phyloP scores from a whole-genome alignment of 2,113 vertebrate species.

The Podarcis muralis region DNA sequence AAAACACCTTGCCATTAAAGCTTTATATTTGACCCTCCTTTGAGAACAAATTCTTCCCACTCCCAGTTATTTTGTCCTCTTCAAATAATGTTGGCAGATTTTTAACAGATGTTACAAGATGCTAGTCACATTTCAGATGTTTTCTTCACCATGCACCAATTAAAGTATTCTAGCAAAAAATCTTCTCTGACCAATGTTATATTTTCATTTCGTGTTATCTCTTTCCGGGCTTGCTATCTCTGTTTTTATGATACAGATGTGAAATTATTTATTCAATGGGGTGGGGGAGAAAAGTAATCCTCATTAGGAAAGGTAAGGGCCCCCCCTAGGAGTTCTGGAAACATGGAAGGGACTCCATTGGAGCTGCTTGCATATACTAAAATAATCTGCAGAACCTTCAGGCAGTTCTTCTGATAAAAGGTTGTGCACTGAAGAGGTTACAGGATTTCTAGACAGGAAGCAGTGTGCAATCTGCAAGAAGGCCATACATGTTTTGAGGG shows the following conservation, averaged over 20 bases:
- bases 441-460: background rate
- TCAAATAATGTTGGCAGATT: background rate
- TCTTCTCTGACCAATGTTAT: conserved; percentile 24
- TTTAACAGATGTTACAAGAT: conserved; percentile 25
- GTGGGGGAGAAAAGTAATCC: background rate
- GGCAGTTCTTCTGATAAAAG: background rate
- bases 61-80: conserved; percentile 32
- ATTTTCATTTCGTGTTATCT: conserved; percentile 34
- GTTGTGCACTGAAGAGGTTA: background rate
- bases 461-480: background rate
- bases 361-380: background rate
- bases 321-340: background rate
- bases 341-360: background rate
- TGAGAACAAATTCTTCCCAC: background rate
- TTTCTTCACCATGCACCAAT: conserved; percentile 36
- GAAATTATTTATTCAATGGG: conserved; percentile 76
- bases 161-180: conserved; percentile 18
- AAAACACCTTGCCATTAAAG: background rate
- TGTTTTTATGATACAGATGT: conserved; percentile 58
- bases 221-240: conserved; percentile 38
- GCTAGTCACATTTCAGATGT: conserved; percentile 5
- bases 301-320: background rate
- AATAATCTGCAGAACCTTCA: background rate
- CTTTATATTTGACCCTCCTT: background rate
- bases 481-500: too few relatives aligned